Percentiles rank a stretch among this genome's conserved stretches.
Conservation (phyloP, 2,113 vertebrate species). For the Phoxinus phoxinus region DNA sequence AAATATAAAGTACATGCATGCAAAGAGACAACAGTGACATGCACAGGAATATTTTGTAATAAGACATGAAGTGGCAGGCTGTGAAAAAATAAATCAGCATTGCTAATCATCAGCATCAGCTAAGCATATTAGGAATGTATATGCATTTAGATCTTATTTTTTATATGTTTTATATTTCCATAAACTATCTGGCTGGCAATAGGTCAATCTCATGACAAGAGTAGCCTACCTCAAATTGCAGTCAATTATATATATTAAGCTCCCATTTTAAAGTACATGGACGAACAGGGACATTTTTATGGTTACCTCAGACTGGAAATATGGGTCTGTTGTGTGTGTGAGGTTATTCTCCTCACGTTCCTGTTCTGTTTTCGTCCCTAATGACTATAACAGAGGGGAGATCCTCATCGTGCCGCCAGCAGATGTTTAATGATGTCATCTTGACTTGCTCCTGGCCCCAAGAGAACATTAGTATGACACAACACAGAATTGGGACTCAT, state of each 20-base stretch:
- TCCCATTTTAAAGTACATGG: not conserved
- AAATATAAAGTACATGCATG: not conserved
- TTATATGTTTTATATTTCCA: not conserved
- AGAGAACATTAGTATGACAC: slow-evolving; percentile 21
- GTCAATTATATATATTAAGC: not conserved
- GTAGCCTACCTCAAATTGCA: not conserved
- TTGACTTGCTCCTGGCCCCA: not conserved
- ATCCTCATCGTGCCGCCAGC: slow-evolving; percentile 26
- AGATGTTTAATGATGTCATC: slow-evolving; percentile 53
- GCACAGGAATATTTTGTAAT: too few species aligned
- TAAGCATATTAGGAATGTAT: not conserved
- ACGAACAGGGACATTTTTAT: slow-evolving; percentile 18
- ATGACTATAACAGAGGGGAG: slow-evolving; percentile 52
- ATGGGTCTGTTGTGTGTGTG: slow-evolving; percentile 35
- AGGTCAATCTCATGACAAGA: not conserved
- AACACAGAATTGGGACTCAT: not conserved
- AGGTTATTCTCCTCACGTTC: slow-evolving; percentile 15
- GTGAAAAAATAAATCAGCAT: not conserved
- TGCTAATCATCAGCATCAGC: not conserved
- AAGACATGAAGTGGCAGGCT: not conserved
- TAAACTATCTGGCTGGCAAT: not conserved
- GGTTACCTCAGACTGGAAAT: slow-evolving; percentile 51
- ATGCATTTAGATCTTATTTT: not conserved
- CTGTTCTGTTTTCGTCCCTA: slow-evolving; percentile 39
- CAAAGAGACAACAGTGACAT: not conserved